Evolutionary conservation across 1,140 invertebrate species (phyloP), one percentile per base, ranked within the genome.

Genomic region (Glomeris maerens): DNA sequence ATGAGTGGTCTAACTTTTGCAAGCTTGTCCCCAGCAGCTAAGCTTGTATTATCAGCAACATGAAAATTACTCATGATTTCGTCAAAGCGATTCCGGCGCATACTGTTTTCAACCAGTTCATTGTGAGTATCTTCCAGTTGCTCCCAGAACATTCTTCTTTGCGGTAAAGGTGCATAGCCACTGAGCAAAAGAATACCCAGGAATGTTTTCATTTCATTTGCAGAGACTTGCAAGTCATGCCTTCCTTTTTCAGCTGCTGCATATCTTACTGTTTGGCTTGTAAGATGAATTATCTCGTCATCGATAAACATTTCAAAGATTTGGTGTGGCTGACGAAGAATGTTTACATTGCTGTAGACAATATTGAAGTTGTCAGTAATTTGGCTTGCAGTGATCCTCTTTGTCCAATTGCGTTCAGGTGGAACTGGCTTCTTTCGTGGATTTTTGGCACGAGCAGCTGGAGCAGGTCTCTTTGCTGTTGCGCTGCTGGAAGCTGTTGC

Each of bases 1-100:
- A 54, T 44, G n/a, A 61, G 50, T 25, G 47, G 51, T 38, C 57
- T 53, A 23, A 64, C 17, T 60, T 64, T 67, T 25, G 55, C 31
- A 57, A 60, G 62, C 54, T 58, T 64, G 45, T 66, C 55, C 54
- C 58, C 59, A 41, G 58, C 55, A 42, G 60, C 52, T 40, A 64
- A 42, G 13, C 53, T 42, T 25, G 25, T 47, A 51, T 66, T 66
- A 49, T 65, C 58, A 27, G 39, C 27, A 14, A 63, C 53, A 55
- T 64, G 59, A 27, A 64, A 27, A 47, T 58, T 47, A 54, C 31
- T 49, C 27, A 54, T 26, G 45, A 60, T 52, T 49, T 57, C 48
- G 2, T 55, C 47, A 59, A 59, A 60, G 39, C 53, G 31, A 45
- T 55, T 52, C 50, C 48, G 46, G 36, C 51, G 28, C 53, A 59